A percentile compares a stretch with the other conserved stretches of the same genome.
These are phyloP conservation scores for Rhinichthys klamathensis DNA, from an alignment of 2,113 vertebrate genomes.

Conservation along the genomic window DNA sequence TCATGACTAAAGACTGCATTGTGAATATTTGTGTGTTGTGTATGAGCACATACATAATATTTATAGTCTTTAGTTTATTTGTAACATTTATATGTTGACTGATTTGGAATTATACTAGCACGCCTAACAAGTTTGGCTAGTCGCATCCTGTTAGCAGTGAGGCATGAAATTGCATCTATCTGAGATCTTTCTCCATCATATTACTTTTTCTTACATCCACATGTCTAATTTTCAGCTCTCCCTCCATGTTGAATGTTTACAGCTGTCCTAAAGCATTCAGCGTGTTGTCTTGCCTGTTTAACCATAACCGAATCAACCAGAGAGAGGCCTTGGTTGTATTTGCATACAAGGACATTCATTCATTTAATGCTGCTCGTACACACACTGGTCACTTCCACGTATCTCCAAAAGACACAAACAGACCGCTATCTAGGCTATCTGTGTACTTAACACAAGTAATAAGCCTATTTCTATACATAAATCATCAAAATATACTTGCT, in stretches of 20 bases:
- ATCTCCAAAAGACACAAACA: not conserved
- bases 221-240: not conserved
- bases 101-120: conserved; percentile 21
- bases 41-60: not conserved
- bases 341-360: conserved; percentile 61
- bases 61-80: conserved; percentile 7
- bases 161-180: not conserved
- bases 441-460: not conserved
- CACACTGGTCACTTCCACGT: conserved; percentile 15
- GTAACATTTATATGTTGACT: conserved; percentile 13
- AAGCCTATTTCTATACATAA: not conserved
- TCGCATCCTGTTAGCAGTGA: conserved; percentile 18
- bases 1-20: conserved; percentile 67
- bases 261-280: conserved; percentile 13
- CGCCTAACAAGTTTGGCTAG: conserved; percentile 13
- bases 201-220: not conserved
- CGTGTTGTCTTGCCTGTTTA: conserved; percentile 64
- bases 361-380: conserved; percentile 22
- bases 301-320: conserved; percentile 61
- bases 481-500: not conserved
- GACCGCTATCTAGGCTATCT: not conserved
- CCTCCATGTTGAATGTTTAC: conserved; percentile 29
- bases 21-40: not conserved
- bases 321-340: conserved; percentile 59
- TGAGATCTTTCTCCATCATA: conserved; percentile 7